phyloP scores from a whole-genome alignment of 2,113 vertebrate species.

The Orycteropus afer region DNA sequence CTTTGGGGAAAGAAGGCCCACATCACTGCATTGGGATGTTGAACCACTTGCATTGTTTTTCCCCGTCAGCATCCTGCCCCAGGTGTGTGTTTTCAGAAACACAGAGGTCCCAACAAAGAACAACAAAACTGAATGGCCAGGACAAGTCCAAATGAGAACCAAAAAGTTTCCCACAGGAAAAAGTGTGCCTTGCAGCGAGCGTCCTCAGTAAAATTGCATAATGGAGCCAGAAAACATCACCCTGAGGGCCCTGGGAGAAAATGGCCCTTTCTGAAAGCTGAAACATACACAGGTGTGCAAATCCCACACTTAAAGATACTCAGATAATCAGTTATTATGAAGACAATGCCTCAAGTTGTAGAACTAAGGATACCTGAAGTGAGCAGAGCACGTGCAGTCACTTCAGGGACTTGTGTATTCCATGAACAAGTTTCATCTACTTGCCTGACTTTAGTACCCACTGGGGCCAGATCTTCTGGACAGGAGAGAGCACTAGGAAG shows the following conservation, averaged over 20 bases:
- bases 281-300: background rate
- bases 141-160: background rate
- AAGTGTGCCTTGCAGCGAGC: background rate
- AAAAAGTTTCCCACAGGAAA: background rate
- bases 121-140: background rate
- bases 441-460: background rate
- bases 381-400: background rate
- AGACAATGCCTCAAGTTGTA: background rate
- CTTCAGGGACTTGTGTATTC: background rate
- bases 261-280: background rate
- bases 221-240: background rate
- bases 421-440: background rate
- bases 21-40: rapidly evolving
- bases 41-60: background rate
- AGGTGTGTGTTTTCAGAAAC: background rate
- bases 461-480: background rate
- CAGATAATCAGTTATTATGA: background rate
- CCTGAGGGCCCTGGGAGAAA: background rate
- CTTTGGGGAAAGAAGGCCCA: background rate
- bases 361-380: background rate
- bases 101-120: background rate
- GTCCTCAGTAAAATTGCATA: background rate
- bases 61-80: background rate
- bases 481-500: background rate
- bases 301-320: background rate